Evolutionary conservation across 2,113 vertebrate genomes (phyloP).

Genomic region (Psettodes erumei): DNA sequence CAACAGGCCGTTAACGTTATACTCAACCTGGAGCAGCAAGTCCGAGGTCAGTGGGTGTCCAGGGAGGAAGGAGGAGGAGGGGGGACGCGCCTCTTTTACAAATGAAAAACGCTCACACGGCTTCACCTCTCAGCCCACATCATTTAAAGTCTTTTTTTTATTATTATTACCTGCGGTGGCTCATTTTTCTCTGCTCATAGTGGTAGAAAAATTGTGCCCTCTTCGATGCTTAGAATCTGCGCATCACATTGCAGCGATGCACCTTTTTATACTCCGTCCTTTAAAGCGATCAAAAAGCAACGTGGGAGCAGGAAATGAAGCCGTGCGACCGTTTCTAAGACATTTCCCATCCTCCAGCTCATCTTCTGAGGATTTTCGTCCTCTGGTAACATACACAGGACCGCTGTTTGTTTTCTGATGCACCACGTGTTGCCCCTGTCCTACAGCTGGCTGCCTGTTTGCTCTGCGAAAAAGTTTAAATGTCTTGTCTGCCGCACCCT

Average conservation of each 20-base stretch:
- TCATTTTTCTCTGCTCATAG: neutral
- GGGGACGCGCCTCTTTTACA: slow-evolving; percentile 61
- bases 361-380: slow-evolving; percentile 42
- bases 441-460: slow-evolving; percentile 44
- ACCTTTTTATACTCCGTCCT: neutral
- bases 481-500: slow-evolving; percentile 45
- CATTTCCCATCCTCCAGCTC: slow-evolving; percentile 57
- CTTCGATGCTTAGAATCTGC: neutral
- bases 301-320: slow-evolving; percentile 49
- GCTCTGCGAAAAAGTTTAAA: slow-evolving; percentile 46
- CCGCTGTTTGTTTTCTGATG: slow-evolving; percentile 47
- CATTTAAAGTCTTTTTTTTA: neutral
- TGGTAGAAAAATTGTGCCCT: neutral
- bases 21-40: slow-evolving; percentile 99
- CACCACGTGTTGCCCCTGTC: slow-evolving; percentile 52
- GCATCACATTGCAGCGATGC: no score
- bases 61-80: slow-evolving; percentile 76
- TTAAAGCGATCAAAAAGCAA: neutral
- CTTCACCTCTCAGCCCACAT: slow-evolving; percentile 51
- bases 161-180: neutral
- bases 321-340: slow-evolving; percentile 70
- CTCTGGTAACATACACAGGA: slow-evolving; percentile 55
- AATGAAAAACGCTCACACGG: slow-evolving; percentile 59
- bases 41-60: slow-evolving; percentile 98
- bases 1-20: slow-evolving; percentile 99